Percentiles rank a stretch among this genome's conserved stretches.
Conservation (phyloP, 2,888 invertebrate species). For the Caenorhabditis sulstoni region DNA sequence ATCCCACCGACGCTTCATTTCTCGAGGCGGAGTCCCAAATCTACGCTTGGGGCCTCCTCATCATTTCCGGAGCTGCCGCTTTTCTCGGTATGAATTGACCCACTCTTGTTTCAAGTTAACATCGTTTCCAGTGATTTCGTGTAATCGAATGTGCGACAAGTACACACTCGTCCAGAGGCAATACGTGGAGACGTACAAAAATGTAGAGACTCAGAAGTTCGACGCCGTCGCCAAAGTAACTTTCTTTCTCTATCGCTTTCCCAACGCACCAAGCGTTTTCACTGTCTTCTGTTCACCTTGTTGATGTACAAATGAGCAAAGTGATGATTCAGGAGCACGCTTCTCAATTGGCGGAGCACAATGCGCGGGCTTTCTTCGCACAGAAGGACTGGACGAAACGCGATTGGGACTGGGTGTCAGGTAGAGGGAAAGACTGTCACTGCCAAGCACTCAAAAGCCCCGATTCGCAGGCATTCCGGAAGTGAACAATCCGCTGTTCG, state of each 20-base stretch:
- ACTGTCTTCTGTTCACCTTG: constrained; percentile 11
- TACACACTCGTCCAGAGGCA: constrained; percentile 75
- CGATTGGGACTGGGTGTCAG: constrained; percentile 77
- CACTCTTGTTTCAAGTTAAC: background rate
- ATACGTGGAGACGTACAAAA: constrained; percentile 75
- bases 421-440: constrained; percentile 20
- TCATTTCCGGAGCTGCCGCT: constrained; percentile 64
- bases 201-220: constrained; percentile 72
- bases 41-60: constrained; percentile 71
- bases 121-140: constrained; percentile 67
- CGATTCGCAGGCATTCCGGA: constrained; percentile 61
- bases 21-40: constrained; percentile 75
- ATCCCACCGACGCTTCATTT: constrained; percentile 61
- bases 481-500: constrained; percentile 72
- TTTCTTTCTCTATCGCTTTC: constrained; percentile 33
- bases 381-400: constrained; percentile 72
- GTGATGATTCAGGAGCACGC: constrained; percentile 69
- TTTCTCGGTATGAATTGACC: constrained; percentile 56
- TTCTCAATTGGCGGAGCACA: constrained; percentile 68
- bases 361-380: constrained; percentile 74
- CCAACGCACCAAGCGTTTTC: constrained; percentile 15
- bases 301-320: background rate
- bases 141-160: constrained; percentile 75
- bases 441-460: too few relatives aligned
- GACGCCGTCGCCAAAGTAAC: constrained; percentile 71